phyloP scores from a whole-genome alignment of 2,113 vertebrate species.

The Neogale vison region DNA sequence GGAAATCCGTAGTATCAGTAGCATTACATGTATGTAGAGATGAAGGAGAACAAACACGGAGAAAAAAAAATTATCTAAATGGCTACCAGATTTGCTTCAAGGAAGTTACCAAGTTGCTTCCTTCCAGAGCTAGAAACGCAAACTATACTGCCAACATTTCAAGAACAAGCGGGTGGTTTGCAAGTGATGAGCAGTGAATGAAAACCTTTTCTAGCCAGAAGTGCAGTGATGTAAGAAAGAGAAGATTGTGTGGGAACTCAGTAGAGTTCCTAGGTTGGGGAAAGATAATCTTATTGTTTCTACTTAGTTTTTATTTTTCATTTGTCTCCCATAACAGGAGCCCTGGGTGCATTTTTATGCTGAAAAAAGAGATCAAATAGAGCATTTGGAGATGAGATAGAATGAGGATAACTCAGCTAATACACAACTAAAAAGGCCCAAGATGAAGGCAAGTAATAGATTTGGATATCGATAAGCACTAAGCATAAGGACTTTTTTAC shows the following conservation, averaged over 20 bases:
- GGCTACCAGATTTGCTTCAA: neutral
- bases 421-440: neutral
- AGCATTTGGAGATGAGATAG: neutral
- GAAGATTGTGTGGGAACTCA: neutral
- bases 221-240: neutral
- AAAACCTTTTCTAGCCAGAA: neutral
- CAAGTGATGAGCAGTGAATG: neutral
- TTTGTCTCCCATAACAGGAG: neutral
- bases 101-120: neutral
- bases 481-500: neutral
- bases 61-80: neutral
- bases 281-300: neutral
- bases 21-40: neutral
- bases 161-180: neutral
- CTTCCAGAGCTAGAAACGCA: neutral
- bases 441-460: slow-evolving; percentile 44
- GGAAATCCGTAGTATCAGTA: neutral
- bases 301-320: neutral
- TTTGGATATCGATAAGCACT: slow-evolving; percentile 48
- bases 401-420: neutral
- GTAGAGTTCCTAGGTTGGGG: neutral
- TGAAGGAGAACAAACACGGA: neutral
- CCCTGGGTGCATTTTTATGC: neutral
- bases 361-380: slow-evolving; percentile 8
- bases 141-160: neutral